A percentile compares a stretch with the other conserved stretches of the same genome.
Conservation (phyloP, 2,888 invertebrate genomes). For the Sturmia bella region DNA sequence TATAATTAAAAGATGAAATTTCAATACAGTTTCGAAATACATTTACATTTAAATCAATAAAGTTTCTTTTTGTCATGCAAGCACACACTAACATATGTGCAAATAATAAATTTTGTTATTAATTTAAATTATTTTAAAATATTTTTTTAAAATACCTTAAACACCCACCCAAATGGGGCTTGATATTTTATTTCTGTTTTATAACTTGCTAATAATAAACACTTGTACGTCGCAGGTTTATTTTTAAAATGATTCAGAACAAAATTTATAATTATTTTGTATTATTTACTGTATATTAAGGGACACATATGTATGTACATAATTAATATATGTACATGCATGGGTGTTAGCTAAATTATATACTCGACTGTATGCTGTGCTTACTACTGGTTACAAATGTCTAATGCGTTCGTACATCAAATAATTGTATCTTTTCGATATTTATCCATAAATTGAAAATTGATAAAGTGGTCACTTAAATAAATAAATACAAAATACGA, state of each 20-base stretch:
- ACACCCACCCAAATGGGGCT: constrained; percentile 8
- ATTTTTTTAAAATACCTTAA: not conserved
- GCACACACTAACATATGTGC: no score
- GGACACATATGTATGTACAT: not conserved
- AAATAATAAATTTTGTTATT: not conserved
- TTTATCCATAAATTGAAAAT: constrained; percentile 58
- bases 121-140: not conserved
- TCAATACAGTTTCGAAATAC: no score
- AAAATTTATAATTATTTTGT: not conserved
- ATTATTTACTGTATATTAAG: no score
- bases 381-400: constrained; percentile 23
- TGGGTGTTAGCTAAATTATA: constrained; percentile 5
- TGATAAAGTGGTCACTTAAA: constrained; percentile 59
- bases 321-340: constrained; percentile 1
- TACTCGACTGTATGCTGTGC: constrained; percentile 30
- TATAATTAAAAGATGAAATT: no score
- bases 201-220: constrained; percentile 9
- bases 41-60: no score
- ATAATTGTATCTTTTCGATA: not conserved
- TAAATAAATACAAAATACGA: no score
- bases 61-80: no score
- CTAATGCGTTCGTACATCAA: constrained; percentile 25
- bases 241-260: no score
- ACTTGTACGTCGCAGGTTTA: not conserved
- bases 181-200: not conserved